These are phyloP conservation scores for Centrocercus urophasianus DNA, from an alignment of 2,113 vertebrate species.

Conservation along the genomic window DNA sequence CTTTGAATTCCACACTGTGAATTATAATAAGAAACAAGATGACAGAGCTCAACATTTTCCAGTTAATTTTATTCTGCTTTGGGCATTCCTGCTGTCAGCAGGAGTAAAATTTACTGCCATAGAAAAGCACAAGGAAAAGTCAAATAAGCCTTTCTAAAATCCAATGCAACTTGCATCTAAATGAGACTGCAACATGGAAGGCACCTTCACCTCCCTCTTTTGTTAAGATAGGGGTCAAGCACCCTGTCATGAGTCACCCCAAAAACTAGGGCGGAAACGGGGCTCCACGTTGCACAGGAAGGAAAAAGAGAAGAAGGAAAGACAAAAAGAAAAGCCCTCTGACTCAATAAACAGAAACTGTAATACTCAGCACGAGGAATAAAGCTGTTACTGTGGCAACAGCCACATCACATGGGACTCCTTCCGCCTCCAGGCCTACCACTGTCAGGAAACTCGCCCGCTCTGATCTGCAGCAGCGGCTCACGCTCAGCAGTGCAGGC, in stretches of 20 bases:
- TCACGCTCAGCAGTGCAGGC: neutral
- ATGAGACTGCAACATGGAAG: conserved; percentile 6
- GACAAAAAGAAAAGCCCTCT: neutral
- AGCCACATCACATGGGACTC: conserved; percentile 3
- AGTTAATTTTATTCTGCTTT: conserved; percentile 14
- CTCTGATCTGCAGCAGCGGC: neutral
- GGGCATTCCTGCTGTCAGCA: conserved; percentile 42
- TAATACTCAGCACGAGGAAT: conserved; percentile 15
- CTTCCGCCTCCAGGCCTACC: conserved; percentile 1
- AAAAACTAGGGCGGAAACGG: conserved; percentile 28
- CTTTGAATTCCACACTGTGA: neutral
- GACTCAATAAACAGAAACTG: neutral
- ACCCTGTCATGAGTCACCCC: neutral
- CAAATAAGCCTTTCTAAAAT: conserved; percentile 40
- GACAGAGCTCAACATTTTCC: neutral
- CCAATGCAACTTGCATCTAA: conserved; percentile 8
- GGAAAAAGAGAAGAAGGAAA: neutral
- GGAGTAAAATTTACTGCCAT: conserved; percentile 47
- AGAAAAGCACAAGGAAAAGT: conserved; percentile 28
- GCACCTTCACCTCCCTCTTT: neutral
- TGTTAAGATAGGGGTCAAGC: conserved; percentile 42
- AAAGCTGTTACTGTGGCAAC: conserved; percentile 68
- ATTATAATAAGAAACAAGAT: neutral
- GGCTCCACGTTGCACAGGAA: conserved; percentile 18
- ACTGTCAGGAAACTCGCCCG: neutral